Evolutionary conservation across 2,113 vertebrate genomes (phyloP).

Genomic region (Leptobrachium leishanense): DNA sequence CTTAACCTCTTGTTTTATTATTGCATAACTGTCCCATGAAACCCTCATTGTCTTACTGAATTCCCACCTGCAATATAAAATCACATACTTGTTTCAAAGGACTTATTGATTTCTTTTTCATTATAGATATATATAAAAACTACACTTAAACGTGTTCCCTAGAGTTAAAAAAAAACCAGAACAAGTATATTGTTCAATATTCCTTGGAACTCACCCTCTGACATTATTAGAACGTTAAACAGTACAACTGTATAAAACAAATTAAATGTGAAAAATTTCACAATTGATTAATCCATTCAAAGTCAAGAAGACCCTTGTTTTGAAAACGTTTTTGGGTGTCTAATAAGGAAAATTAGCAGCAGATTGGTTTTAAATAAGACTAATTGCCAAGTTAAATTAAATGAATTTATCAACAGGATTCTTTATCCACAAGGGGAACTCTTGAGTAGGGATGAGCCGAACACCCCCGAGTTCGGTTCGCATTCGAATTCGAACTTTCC

Average conservation of each 20-base stretch:
- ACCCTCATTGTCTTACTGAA: conserved; percentile 27
- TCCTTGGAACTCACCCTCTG: conserved; percentile 10
- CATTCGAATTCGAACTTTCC: no score
- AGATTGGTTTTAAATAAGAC: no score
- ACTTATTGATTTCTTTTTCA: conserved; percentile 29
- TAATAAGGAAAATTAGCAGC: no score
- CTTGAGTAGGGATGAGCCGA: no score
- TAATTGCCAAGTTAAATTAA: no score
- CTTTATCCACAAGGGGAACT: no score
- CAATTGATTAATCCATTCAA: no score
- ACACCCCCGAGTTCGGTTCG: no score
- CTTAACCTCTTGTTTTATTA: conserved; percentile 8
- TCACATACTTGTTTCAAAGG: conserved; percentile 23
- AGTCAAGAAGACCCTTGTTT: no score
- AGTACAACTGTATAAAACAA: conserved; percentile 14
- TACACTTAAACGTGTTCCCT: conserved; percentile 8
- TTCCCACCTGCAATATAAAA: conserved; percentile 36
- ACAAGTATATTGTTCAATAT: neutral
- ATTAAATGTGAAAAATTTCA: neutral
- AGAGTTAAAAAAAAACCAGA: conserved; percentile 2
- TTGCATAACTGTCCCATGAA: neutral
- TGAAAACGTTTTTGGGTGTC: no score
- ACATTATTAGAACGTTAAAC: neutral
- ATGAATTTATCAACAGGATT: no score
- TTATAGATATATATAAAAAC: conserved; percentile 15